phyloP scores from a whole-genome alignment of 2,888 invertebrate species.

The Melanchra persicariae region DNA sequence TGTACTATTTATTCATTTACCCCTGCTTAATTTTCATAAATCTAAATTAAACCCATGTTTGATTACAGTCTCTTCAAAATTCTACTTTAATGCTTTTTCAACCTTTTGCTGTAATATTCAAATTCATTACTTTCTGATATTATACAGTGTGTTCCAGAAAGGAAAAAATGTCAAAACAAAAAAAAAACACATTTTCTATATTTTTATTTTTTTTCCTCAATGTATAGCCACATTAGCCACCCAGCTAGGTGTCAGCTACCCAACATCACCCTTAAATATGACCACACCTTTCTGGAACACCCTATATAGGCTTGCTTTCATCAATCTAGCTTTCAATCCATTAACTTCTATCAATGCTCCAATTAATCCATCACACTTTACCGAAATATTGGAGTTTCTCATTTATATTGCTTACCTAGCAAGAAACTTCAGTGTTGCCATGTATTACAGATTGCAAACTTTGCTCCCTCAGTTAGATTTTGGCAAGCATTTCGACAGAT shows the following conservation, averaged over 20 bases:
- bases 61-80: no score
- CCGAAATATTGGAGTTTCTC: conserved; percentile 46
- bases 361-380: conserved; percentile 43
- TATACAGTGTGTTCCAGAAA: no score
- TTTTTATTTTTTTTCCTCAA: no score
- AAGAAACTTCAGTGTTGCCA: conserved; percentile 51
- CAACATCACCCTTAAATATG: no score
- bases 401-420: conserved; percentile 49
- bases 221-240: no score
- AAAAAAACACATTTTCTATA: no score
- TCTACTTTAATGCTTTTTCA: neutral
- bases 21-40: no score
- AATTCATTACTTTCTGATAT: neutral
- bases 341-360: conserved; percentile 22
- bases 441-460: conserved; percentile 59
- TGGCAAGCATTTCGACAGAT: conserved; percentile 60
- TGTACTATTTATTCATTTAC: no score
- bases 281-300: no score
- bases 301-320: neutral
- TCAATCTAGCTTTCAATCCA: conserved; percentile 12
- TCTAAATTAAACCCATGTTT: no score
- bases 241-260: no score
- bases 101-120: neutral
- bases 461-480: conserved; percentile 53
- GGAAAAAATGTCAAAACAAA: no score